Evolutionary conservation across 1,140 invertebrate genomes (phyloP).

Genomic region (Neodiprion fabricii): DNA sequence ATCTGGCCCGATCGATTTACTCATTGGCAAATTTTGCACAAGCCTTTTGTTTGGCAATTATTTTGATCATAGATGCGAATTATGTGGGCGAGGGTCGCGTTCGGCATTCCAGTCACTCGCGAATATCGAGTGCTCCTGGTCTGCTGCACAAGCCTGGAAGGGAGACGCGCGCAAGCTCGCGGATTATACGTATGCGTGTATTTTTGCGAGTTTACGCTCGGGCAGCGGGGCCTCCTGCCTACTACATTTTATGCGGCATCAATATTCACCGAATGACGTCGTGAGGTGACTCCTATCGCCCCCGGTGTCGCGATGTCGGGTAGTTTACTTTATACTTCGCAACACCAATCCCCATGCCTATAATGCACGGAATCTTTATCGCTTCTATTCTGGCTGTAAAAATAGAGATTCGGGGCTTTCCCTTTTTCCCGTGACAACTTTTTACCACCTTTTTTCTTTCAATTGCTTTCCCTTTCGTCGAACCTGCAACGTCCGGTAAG

Average conservation of each 20-base stretch:
- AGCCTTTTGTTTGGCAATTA: too few relatives aligned
- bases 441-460: not conserved
- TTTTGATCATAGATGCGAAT: too few relatives aligned
- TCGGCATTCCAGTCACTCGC: too few relatives aligned
- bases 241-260: slow-evolving; percentile 34
- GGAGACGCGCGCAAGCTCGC: too few relatives aligned
- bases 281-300: slow-evolving; percentile 33
- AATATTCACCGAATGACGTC: slow-evolving; percentile 40
- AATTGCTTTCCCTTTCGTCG: not conserved
- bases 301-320: slow-evolving; percentile 38
- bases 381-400: slow-evolving; percentile 40
- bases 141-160: too few relatives aligned
- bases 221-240: not conserved
- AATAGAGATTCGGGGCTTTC: slow-evolving; percentile 37
- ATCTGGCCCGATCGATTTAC: too few relatives aligned
- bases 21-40: too few relatives aligned
- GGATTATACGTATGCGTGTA: not conserved
- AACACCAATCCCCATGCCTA: slow-evolving; percentile 37
- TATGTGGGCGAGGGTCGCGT: too few relatives aligned
- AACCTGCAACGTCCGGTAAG: too few relatives aligned
- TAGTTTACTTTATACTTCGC: slow-evolving; percentile 51
- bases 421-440: not conserved
- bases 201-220: not conserved
- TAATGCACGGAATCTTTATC: slow-evolving; percentile 41
- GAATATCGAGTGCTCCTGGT: too few relatives aligned